Percentiles rank a stretch among this genome's conserved stretches.
phyloP scores from a whole-genome alignment of 2,888 invertebrate species.

The Tipula lateralis region DNA sequence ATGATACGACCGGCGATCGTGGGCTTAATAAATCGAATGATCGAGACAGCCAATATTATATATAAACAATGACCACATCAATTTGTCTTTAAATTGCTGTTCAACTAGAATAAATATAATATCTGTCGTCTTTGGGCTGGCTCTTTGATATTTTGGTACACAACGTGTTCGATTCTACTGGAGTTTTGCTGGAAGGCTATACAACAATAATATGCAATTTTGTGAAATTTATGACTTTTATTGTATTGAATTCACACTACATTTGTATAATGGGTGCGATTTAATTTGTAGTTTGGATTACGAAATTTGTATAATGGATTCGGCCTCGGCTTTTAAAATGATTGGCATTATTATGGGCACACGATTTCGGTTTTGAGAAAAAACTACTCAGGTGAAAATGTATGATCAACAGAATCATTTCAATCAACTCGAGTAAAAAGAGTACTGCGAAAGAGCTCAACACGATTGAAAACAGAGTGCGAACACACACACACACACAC shows the following conservation, averaged over 20 bases:
- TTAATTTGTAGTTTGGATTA: conserved; percentile 4
- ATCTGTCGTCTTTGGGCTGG: background rate
- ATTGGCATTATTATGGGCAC: background rate
- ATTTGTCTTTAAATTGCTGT: conserved; percentile 9
- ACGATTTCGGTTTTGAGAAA: no score
- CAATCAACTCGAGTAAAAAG: no score
- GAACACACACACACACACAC: no score
- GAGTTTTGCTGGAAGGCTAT: background rate
- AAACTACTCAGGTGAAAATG: no score
- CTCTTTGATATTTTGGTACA: background rate
- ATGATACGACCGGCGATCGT: background rate
- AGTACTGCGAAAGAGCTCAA: no score
- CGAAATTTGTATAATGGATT: background rate
- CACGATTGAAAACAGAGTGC: no score
- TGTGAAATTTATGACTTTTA: background rate
- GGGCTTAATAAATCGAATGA: background rate
- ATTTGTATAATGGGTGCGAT: background rate
- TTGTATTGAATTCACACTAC: background rate
- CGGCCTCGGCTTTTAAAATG: background rate
- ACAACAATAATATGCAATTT: background rate
- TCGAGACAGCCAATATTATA: background rate
- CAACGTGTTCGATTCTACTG: background rate
- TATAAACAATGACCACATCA: background rate
- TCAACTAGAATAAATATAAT: background rate
- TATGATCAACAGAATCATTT: no score